These are phyloP conservation scores for Scaptomyza cyrtandrae DNA, from an alignment of 2,888 invertebrate genomes.

Conservation along the genomic window DNA sequence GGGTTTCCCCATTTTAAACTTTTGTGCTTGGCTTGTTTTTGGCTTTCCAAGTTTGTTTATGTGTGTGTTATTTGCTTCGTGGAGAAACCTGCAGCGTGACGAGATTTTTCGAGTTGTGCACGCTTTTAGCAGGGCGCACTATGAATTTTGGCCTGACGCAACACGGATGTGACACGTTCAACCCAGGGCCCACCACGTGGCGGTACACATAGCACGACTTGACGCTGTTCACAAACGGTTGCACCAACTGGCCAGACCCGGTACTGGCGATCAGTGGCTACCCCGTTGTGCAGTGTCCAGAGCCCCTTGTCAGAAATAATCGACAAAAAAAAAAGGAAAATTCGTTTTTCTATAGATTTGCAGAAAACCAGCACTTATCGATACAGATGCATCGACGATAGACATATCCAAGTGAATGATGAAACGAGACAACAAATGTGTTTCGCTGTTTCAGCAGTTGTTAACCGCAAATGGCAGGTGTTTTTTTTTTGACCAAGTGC, in stretches of 20 bases:
- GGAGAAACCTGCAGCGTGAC: constrained; percentile 80
- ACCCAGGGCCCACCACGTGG: constrained; percentile 84
- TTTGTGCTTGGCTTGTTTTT: not conserved
- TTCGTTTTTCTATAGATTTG: not conserved
- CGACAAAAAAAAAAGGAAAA: not conserved
- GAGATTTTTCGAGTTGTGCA: constrained; percentile 41
- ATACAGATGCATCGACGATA: not conserved
- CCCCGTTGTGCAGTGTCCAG: constrained; percentile 84
- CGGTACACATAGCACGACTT: constrained; percentile 84
- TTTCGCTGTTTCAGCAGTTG: constrained; percentile 65
- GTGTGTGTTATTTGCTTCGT: constrained; percentile 27
- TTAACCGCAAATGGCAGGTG: constrained; percentile 57
- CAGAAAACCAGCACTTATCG: not conserved
- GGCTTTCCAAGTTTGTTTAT: constrained; percentile 7
- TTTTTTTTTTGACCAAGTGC: constrained; percentile 25
- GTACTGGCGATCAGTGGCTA: constrained; percentile 83
- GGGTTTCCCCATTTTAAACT: constrained; percentile 51
- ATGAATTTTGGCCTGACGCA: constrained; percentile 82
- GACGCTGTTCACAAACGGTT: constrained; percentile 83
- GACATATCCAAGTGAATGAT: not conserved
- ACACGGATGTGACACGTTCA: constrained; percentile 80
- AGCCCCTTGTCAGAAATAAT: constrained; percentile 72
- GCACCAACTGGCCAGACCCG: constrained; percentile 83
- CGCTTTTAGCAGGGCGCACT: constrained; percentile 82
- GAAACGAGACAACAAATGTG: not conserved